Conservation (phyloP, 2,113 vertebrate genomes). For the Emydocephalus ijimae region DNA sequence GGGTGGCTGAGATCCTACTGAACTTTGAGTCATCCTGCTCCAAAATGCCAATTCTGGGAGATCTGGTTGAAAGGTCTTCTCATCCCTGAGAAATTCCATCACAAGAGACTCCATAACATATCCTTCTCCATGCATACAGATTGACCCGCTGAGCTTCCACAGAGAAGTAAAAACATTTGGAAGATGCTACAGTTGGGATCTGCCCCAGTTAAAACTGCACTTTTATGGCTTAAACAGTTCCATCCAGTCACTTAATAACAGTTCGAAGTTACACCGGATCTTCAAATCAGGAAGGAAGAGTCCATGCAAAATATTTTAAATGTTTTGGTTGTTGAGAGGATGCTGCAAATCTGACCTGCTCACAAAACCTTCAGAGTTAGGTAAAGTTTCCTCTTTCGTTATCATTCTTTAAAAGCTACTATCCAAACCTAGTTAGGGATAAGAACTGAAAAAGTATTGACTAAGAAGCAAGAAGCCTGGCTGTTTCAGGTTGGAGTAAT, state of each 20-base stretch:
- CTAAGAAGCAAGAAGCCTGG: background rate
- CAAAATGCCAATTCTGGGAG: background rate
- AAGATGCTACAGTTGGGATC: background rate
- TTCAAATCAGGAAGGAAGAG: background rate
- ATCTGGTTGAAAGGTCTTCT: background rate
- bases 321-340: background rate
- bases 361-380: background rate
- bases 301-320: background rate
- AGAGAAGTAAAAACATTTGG: background rate
- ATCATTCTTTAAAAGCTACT: background rate
- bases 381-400: background rate
- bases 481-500: background rate
- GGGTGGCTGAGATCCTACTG: background rate
- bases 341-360: background rate
- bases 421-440: background rate
- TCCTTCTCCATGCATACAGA: background rate
- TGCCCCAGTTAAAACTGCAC: background rate
- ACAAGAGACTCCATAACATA: background rate
- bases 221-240: background rate
- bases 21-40: background rate
- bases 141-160: background rate
- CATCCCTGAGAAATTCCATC: background rate
- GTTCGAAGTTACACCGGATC: background rate
- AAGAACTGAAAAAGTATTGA: background rate
- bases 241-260: background rate